These are phyloP conservation scores for Darevskia mixta DNA, from an alignment of 2,797 vertebrate species.

Conservation along the genomic window DNA sequence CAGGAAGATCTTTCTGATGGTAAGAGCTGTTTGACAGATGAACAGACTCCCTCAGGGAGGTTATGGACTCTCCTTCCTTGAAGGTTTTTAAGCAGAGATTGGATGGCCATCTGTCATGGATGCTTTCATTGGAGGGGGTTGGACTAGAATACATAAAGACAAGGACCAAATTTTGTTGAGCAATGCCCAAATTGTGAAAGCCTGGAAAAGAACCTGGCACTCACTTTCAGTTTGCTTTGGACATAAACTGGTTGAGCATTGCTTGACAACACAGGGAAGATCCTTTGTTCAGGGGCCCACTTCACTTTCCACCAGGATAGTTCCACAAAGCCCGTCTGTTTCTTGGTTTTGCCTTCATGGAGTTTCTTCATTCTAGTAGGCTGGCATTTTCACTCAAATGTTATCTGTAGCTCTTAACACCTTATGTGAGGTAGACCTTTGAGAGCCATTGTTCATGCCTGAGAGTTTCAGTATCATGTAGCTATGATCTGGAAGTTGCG, in stretches of 20 bases:
- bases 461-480: background rate
- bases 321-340: background rate
- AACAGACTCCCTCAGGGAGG: background rate
- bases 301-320: background rate
- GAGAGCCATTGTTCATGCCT: background rate
- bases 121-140: background rate
- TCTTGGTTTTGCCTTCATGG: background rate
- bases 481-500: background rate
- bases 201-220: background rate
- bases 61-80: no score
- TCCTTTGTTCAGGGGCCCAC: background rate
- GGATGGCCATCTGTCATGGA: background rate
- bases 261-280: background rate
- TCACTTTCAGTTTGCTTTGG: background rate
- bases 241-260: background rate
- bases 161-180: background rate
- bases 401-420: background rate
- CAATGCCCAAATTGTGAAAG: background rate
- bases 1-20: background rate
- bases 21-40: background rate
- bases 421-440: background rate
- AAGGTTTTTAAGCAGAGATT: no score
- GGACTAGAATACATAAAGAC: background rate
- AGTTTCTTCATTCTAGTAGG: background rate
- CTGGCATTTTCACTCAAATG: background rate